Percentiles rank a stretch among this genome's conserved stretches.
Conservation (phyloP, 2,888 invertebrate genomes). For the Galeruca laticollis region DNA sequence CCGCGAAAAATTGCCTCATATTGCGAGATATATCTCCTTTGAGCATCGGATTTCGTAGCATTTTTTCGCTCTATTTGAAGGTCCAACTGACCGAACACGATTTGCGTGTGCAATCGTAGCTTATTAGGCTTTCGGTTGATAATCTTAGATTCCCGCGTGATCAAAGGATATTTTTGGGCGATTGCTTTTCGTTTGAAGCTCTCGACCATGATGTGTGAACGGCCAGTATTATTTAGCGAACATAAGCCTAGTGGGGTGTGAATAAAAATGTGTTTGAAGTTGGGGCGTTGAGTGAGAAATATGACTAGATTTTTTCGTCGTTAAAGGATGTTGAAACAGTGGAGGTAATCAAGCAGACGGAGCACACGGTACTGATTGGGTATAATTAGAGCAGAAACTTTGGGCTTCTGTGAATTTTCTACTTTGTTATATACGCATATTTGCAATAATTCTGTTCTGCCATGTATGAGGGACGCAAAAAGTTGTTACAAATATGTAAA, state of each 20-base stretch:
- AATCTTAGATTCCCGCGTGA: slow-evolving; percentile 29
- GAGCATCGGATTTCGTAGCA: slow-evolving; percentile 4
- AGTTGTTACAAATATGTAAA: too few species aligned
- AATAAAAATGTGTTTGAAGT: slow-evolving; percentile 36
- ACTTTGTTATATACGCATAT: background rate
- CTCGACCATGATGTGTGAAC: slow-evolving; percentile 21
- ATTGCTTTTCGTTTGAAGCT: slow-evolving; percentile 1
- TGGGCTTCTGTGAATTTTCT: background rate
- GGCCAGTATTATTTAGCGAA: slow-evolving; percentile 10
- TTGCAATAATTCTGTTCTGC: background rate
- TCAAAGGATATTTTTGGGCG: slow-evolving; percentile 25
- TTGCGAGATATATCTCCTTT: slow-evolving; percentile 13
- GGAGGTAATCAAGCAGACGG: slow-evolving; percentile 9
- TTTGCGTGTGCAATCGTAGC: slow-evolving; percentile 26
- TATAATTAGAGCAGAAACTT: background rate
- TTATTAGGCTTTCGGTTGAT: slow-evolving; percentile 19
- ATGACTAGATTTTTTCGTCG: slow-evolving; percentile 30
- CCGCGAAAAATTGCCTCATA: slow-evolving; percentile 28
- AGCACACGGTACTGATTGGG: background rate
- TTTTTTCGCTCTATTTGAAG: slow-evolving; percentile 9
- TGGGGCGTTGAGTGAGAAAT: slow-evolving; percentile 31
- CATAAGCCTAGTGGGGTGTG: slow-evolving; percentile 37
- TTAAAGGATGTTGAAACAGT: slow-evolving; percentile 16
- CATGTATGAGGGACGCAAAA: too few species aligned
- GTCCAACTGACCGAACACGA: slow-evolving; percentile 22